A percentile compares a stretch with the other conserved stretches of the same genome.
Evolutionary conservation across 2,888 invertebrate genomes (phyloP).

Genomic region (Anaspis maculata): DNA sequence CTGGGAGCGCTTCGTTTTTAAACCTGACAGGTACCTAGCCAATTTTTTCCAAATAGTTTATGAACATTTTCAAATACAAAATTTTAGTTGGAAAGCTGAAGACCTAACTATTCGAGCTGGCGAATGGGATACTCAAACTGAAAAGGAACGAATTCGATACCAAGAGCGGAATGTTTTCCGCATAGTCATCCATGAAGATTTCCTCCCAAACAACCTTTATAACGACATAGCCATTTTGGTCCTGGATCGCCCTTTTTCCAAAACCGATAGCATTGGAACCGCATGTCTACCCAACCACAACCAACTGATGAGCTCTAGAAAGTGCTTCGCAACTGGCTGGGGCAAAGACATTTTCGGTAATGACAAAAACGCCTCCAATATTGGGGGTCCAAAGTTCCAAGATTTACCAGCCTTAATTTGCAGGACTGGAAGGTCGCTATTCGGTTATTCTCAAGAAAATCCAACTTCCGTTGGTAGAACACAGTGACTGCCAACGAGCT

Average conservation of each 20-base stretch:
- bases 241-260: constrained; percentile 48
- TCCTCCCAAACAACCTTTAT: constrained; percentile 49
- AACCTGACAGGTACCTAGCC: no score
- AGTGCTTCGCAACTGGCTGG: constrained; percentile 73
- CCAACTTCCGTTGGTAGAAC: constrained; percentile 58
- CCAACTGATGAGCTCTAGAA: constrained; percentile 40
- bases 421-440: constrained; percentile 48
- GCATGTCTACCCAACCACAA: constrained; percentile 59
- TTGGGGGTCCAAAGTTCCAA: neutral
- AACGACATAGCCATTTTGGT: constrained; percentile 65
- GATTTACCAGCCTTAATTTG: neutral
- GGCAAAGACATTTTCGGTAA: constrained; percentile 62
- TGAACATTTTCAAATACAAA: no score
- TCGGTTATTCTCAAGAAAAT: constrained; percentile 70
- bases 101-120: constrained; percentile 53
- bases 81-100: constrained; percentile 10
- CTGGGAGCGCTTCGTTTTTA: no score
- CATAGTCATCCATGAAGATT: constrained; percentile 47
- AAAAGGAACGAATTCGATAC: constrained; percentile 56
- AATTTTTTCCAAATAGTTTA: no score
- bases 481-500: constrained; percentile 50
- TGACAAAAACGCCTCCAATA: no score
- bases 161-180: constrained; percentile 52
- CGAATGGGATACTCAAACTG: constrained; percentile 75
- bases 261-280: constrained; percentile 62